These are phyloP conservation scores for Damaliscus lunatus DNA, from an alignment of 2,113 vertebrate species.

Conservation along the genomic window DNA sequence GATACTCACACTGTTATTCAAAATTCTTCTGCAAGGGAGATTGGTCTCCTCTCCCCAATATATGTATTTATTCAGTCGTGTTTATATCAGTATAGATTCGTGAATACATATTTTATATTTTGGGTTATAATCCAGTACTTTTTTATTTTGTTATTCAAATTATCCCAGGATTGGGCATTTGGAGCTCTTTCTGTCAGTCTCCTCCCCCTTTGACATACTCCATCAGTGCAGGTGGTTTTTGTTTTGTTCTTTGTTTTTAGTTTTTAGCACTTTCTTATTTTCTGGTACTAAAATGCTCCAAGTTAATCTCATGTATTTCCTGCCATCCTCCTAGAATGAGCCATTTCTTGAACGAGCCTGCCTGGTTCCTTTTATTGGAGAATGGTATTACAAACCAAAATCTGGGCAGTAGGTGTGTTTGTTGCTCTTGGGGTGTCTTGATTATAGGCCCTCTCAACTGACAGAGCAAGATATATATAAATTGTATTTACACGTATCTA, in stretches of 20 bases:
- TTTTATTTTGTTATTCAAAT: neutral
- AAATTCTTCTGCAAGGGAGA: constrained; percentile 1
- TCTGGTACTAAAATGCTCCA: neutral
- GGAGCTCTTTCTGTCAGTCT: neutral
- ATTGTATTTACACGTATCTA: neutral
- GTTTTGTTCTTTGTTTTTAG: neutral
- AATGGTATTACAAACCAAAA: neutral
- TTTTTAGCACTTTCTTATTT: neutral
- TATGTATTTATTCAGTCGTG: neutral
- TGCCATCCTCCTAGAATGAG: neutral
- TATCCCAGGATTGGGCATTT: neutral
- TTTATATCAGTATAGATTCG: neutral
- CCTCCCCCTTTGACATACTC: neutral
- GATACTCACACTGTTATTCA: neutral
- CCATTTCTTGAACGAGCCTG: neutral
- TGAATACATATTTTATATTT: neutral
- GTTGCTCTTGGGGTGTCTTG: neutral
- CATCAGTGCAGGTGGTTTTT: neutral
- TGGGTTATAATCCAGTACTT: neutral
- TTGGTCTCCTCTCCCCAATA: neutral
- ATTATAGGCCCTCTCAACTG: neutral
- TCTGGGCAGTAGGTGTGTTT: neutral
- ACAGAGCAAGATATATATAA: neutral
- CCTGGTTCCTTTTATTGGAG: neutral
- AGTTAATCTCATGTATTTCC: neutral